A percentile compares a stretch with the other conserved stretches of the same genome.
These are phyloP conservation scores for Lagria hirta DNA, from an alignment of 2,888 invertebrate genomes.

Conservation along the genomic window DNA sequence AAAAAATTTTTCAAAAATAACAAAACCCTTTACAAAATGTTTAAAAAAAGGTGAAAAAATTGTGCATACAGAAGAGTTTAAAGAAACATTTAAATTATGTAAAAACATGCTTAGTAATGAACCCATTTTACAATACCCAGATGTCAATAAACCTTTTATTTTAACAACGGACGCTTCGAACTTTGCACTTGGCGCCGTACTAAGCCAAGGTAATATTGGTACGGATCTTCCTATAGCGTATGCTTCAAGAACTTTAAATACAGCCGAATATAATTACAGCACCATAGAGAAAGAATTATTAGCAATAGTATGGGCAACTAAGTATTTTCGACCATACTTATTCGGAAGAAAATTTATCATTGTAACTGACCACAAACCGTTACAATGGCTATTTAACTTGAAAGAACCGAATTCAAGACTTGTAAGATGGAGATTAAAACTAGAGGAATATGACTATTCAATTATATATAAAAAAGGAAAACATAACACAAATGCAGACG, in stretches of 20 bases:
- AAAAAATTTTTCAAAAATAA: background rate
- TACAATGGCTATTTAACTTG: conserved; percentile 5
- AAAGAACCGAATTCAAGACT: conserved; percentile 8
- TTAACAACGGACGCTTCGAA: conserved; percentile 40
- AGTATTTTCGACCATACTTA: conserved; percentile 12
- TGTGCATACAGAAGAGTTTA: conserved; percentile 18
- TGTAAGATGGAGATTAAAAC: conserved; percentile 1
- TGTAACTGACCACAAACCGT: conserved; percentile 8
- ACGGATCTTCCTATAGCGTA: conserved; percentile 5
- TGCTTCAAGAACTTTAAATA: background rate
- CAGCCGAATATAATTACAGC: conserved; percentile 8
- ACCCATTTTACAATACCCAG: conserved; percentile 38
- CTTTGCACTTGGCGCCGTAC: conserved; percentile 36
- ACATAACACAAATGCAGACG: conserved; percentile 4
- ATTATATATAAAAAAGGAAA: conserved; percentile 2
- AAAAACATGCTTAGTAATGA: conserved; percentile 24
- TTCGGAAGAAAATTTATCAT: conserved; percentile 11
- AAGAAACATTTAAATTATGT: conserved; percentile 30
- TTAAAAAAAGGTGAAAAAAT: background rate
- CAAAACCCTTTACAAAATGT: conserved; percentile 1
- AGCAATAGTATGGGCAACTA: conserved; percentile 5
- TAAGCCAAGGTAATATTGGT: conserved; percentile 32
- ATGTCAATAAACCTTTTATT: conserved; percentile 37
- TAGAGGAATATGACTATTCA: conserved; percentile 11
- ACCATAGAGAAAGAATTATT: conserved; percentile 8